These are phyloP conservation scores for Moxostoma hubbsi DNA, from an alignment of 2,797 vertebrate species.

Conservation along the genomic window DNA sequence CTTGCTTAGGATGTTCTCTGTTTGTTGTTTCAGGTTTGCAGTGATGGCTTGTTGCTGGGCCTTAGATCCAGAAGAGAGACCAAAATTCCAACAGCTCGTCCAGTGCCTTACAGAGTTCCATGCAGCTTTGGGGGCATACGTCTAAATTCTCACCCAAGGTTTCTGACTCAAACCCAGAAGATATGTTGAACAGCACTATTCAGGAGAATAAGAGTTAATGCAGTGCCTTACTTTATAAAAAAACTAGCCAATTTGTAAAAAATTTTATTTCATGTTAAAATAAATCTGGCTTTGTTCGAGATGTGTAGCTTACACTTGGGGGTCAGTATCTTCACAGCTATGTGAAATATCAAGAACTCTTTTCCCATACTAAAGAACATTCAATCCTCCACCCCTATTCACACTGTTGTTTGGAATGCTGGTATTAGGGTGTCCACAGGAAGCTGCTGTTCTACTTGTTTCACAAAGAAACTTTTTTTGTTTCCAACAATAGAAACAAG, in stretches of 20 bases:
- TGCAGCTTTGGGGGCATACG: slow-evolving; percentile 93
- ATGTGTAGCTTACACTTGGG: background rate
- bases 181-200: slow-evolving; percentile 62
- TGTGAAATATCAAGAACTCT: slow-evolving; percentile 11
- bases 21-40: slow-evolving; percentile 84
- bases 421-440: slow-evolving; percentile 27
- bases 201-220: slow-evolving; percentile 73
- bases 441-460: slow-evolving; percentile 48
- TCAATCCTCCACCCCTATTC: background rate
- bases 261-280: background rate
- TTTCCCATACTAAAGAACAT: slow-evolving; percentile 15
- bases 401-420: slow-evolving; percentile 29
- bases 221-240: slow-evolving; percentile 81
- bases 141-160: slow-evolving; percentile 75
- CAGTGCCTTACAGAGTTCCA: slow-evolving; percentile 99
- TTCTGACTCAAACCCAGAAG: slow-evolving; percentile 27
- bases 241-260: slow-evolving; percentile 63
- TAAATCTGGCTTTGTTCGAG: slow-evolving; percentile 17
- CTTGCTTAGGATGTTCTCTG: background rate
- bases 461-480: slow-evolving; percentile 36
- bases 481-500: background rate
- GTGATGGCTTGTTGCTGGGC: slow-evolving; percentile 99
- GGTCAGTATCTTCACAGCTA: background rate
- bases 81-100: slow-evolving; percentile 98
- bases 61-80: slow-evolving; percentile 95